Percentiles rank a stretch among this genome's conserved stretches.
Conservation (phyloP, 2,888 invertebrate genomes). For the Drosophila suboccidentalis region DNA sequence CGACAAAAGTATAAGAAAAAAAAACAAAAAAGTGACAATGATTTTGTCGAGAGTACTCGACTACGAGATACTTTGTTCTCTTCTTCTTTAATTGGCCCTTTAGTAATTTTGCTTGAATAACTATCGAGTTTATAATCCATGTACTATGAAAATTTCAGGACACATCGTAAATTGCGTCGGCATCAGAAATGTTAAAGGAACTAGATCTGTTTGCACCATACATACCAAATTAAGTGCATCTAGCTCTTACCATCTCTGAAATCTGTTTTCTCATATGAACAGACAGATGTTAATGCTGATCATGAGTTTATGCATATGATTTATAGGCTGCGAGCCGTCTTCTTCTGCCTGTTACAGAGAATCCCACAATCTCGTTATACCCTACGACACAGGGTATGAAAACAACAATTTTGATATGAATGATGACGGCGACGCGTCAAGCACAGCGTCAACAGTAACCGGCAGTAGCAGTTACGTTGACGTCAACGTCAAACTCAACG, state of each 20-base stretch:
- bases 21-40: neutral
- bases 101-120: neutral
- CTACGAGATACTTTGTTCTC: neutral
- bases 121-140: neutral
- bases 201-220: neutral
- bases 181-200: neutral
- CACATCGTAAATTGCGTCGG: neutral
- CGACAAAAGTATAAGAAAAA: conserved; percentile 15
- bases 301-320: too few species aligned
- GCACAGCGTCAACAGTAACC: conserved; percentile 22
- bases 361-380: neutral
- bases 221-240: neutral
- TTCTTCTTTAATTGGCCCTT: too few species aligned
- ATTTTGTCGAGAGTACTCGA: neutral
- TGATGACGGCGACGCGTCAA: conserved; percentile 38
- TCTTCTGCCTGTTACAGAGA: neutral
- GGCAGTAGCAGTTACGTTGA: conserved; percentile 4
- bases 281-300: too few species aligned
- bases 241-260: too few species aligned
- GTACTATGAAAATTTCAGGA: neutral
- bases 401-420: conserved; percentile 43
- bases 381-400: neutral
- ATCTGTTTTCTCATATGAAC: too few species aligned
- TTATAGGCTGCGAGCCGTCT: too few species aligned
- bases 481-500: neutral